Conservation (phyloP, 2,797 vertebrate species). For the Aulostomus chinensis region DNA sequence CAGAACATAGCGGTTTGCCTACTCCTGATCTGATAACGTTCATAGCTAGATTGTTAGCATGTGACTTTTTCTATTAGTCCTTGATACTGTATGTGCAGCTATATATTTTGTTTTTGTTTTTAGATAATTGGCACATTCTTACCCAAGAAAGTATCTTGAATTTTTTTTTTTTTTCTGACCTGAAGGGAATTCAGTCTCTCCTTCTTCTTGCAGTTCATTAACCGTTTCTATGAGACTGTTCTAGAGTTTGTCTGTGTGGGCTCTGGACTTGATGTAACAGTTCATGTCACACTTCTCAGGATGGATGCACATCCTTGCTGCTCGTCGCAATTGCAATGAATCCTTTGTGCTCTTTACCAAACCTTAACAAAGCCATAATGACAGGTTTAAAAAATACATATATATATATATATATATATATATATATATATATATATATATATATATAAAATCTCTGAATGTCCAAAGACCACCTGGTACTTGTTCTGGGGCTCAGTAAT, state of each 20-base stretch:
- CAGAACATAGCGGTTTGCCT: slow-evolving; percentile 67
- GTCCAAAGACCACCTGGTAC: slow-evolving; percentile 50
- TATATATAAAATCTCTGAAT: slow-evolving; percentile 41
- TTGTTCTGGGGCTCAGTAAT: slow-evolving; percentile 37
- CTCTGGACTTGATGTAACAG: slow-evolving; percentile 62
- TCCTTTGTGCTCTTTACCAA: slow-evolving; percentile 60
- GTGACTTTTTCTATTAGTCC: slow-evolving; percentile 60
- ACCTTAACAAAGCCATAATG: slow-evolving; percentile 69
- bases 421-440: no score
- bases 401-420: no score
- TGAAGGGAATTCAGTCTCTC: slow-evolving; percentile 47
- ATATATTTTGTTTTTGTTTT: slow-evolving; percentile 39
- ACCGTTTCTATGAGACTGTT: slow-evolving; percentile 35
- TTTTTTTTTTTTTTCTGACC: slow-evolving; percentile 25
- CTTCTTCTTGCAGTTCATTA: slow-evolving; percentile 9
- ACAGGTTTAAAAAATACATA: no score
- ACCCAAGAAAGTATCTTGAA: slow-evolving; percentile 9
- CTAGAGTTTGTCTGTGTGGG: slow-evolving; percentile 48
- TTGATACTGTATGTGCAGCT: slow-evolving; percentile 69
- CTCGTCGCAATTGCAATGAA: slow-evolving; percentile 58
- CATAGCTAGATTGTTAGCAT: slow-evolving; percentile 70
- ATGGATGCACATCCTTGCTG: slow-evolving; percentile 68
- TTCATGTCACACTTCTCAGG: slow-evolving; percentile 66
- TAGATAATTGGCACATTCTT: slow-evolving; percentile 64
- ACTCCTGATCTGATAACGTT: slow-evolving; percentile 67